Evolutionary conservation across 2,888 invertebrate genomes (phyloP).

Genomic region (Apodemia zela): DNA sequence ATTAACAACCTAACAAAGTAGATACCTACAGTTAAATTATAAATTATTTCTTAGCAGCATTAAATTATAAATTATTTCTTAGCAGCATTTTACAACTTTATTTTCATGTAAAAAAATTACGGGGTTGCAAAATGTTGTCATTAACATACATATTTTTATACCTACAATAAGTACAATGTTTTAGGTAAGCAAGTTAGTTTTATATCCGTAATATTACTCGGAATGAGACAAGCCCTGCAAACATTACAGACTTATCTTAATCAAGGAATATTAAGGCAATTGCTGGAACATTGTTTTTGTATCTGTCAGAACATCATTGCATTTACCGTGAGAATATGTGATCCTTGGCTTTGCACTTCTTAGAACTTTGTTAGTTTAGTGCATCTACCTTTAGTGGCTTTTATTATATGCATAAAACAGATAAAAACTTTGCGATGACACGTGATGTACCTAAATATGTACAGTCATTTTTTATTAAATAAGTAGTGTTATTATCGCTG

Average conservation of each 20-base stretch:
- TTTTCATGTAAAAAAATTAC: too few species aligned
- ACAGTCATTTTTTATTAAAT: too few species aligned
- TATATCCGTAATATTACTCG: not conserved
- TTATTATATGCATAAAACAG: not conserved
- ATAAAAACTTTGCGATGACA: not conserved
- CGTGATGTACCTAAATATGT: not conserved
- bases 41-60: too few species aligned
- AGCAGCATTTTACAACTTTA: too few species aligned
- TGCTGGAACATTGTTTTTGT: constrained; percentile 33
- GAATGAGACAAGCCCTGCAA: not conserved
- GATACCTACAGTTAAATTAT: too few species aligned
- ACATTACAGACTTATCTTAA: constrained; percentile 33
- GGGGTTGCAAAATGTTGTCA: too few species aligned
- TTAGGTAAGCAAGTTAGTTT: not conserved
- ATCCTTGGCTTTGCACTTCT: constrained; percentile 68
- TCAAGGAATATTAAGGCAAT: constrained; percentile 35
- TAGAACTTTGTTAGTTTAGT: constrained; percentile 52
- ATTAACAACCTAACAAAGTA: too few species aligned
- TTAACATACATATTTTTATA: not conserved
- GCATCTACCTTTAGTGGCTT: constrained; percentile 47
- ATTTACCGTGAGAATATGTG: constrained; percentile 57
- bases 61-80: too few species aligned
- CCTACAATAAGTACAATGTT: not conserved
- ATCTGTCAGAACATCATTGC: constrained; percentile 64
- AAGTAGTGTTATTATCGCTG: too few species aligned